Percentiles rank a stretch among this genome's conserved stretches.
phyloP scores from a whole-genome alignment of 1,140 invertebrate genomes.

The Maconellicoccus hirsutus region DNA sequence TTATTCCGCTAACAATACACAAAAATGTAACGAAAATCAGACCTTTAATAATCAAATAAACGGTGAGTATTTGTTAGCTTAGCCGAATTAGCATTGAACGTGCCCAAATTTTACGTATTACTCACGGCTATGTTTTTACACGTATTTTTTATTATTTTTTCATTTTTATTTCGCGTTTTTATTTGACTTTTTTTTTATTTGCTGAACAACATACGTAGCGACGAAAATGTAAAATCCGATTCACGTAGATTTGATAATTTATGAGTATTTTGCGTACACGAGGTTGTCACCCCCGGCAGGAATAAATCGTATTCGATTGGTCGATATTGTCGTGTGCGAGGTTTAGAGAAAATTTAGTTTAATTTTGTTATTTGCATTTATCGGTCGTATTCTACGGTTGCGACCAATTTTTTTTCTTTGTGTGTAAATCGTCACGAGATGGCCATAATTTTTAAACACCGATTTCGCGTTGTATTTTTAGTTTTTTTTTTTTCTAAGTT shows the following conservation, averaged over 20 bases:
- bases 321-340: too few relatives aligned
- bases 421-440: neutral
- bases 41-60: conserved; percentile 11
- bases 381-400: neutral
- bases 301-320: too few relatives aligned
- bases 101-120: neutral
- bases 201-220: too few relatives aligned
- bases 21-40: conserved; percentile 18
- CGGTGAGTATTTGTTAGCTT: conserved; percentile 15
- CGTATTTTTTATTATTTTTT: neutral
- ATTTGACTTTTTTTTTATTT: too few relatives aligned
- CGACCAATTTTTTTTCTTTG: neutral
- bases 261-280: too few relatives aligned
- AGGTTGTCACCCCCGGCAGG: too few relatives aligned
- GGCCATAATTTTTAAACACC: neutral
- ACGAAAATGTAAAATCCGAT: too few relatives aligned
- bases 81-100: neutral
- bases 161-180: neutral
- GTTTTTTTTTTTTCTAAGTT: neutral
- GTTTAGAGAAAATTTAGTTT: neutral
- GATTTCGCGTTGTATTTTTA: neutral
- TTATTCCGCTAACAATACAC: conserved; percentile 9
- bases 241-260: too few relatives aligned
- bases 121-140: neutral
- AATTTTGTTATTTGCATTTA: conserved; percentile 2